A percentile compares a stretch with the other conserved stretches of the same genome.
Evolutionary conservation across 2,888 invertebrate genomes (phyloP).

Genomic region (Noctua janthina): DNA sequence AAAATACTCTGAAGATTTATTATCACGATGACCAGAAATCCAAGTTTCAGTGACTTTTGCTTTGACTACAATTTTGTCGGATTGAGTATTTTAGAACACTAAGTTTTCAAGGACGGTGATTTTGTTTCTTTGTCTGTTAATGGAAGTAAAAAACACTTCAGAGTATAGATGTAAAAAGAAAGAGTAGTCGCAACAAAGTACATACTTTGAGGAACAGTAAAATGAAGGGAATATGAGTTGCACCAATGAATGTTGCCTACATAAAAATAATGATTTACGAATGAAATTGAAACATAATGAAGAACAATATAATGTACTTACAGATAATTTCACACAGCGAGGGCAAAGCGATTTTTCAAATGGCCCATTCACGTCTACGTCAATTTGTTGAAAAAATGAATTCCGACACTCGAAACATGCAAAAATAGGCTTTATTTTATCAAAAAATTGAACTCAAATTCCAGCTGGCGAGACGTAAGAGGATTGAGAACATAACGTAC

Average conservation of each 20-base stretch:
- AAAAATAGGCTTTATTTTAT: constrained; percentile 27
- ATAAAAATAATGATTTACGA: not conserved
- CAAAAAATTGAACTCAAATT: constrained; percentile 23
- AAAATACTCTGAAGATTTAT: not conserved
- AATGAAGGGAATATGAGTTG: not conserved
- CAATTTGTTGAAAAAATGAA: constrained; percentile 53
- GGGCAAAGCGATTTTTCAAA: constrained; percentile 40
- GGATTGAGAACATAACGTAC: constrained; percentile 59
- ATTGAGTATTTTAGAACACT: not conserved
- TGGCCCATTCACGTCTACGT: constrained; percentile 21
- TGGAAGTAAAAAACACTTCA: not conserved
- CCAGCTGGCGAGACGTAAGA: constrained; percentile 11
- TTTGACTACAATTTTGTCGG: not conserved
- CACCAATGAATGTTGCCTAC: not conserved
- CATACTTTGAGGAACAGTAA: not conserved
- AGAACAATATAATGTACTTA: constrained; percentile 18
- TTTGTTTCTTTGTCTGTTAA: not conserved
- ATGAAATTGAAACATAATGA: constrained; percentile 9
- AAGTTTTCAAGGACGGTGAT: not conserved
- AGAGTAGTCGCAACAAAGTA: not conserved
- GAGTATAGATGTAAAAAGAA: not conserved
- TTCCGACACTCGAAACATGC: not conserved
- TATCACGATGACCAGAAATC: not conserved
- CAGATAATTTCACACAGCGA: constrained; percentile 35
- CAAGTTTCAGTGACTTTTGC: not conserved